Evolutionary conservation across 2,888 invertebrate genomes (phyloP).

Genomic region (Nemapogon koenigi): DNA sequence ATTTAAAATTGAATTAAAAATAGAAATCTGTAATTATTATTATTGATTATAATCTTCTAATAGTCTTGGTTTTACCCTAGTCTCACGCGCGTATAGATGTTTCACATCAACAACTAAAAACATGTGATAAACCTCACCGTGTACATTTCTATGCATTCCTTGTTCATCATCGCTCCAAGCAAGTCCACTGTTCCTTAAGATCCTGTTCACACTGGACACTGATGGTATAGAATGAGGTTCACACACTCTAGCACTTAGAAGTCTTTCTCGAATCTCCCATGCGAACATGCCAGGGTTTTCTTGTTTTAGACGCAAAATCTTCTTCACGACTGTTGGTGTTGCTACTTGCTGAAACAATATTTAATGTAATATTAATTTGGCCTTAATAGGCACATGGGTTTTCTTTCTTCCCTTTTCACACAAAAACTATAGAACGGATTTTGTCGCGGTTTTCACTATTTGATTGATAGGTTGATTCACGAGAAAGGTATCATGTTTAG

Average conservation of each 20-base stretch:
- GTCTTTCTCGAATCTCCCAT: conserved; percentile 93
- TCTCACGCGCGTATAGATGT: too few relatives aligned
- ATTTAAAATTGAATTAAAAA: too few relatives aligned
- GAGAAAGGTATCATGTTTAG: too few relatives aligned
- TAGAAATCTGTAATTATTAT: too few relatives aligned
- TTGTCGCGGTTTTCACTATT: too few relatives aligned
- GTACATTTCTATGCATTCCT: conserved; percentile 27
- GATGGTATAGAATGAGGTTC: conserved; percentile 92
- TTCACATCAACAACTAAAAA: too few relatives aligned
- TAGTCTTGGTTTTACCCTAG: too few relatives aligned
- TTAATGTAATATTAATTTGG: not conserved
- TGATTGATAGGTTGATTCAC: too few relatives aligned
- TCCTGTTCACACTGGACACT: conserved; percentile 93
- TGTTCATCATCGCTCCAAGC: conserved; percentile 74
- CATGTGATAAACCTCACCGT: conserved; percentile 37
- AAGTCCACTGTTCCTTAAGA: conserved; percentile 83
- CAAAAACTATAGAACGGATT: too few relatives aligned
- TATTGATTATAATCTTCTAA: too few relatives aligned
- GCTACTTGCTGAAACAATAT: conserved; percentile 84
- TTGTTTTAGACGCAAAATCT: conserved; percentile 91
- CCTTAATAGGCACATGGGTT: too few relatives aligned
- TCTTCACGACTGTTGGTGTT: conserved; percentile 93
- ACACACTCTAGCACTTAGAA: conserved; percentile 88
- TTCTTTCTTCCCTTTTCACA: too few relatives aligned
- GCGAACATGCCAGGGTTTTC: conserved; percentile 97